Base-by-base conservation (phyloP, 2,113 vertebrate species). In the Percina caprodes region DNA sequence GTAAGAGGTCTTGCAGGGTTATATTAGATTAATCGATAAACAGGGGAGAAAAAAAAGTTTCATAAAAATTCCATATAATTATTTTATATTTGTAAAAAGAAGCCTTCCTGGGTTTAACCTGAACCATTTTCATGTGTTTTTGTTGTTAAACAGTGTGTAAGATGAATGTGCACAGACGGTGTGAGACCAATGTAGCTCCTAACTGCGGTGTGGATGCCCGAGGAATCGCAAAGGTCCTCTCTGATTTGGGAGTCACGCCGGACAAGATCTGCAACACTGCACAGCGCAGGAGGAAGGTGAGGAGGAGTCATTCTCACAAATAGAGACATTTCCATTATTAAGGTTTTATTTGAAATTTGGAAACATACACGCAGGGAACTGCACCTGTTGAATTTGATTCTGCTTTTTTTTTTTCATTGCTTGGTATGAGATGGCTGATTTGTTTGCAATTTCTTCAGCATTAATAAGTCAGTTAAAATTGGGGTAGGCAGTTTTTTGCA, bases 151-250 rank as follows among this genome's bases (percentile, higher is more conserved):
- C 91, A 99, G 98, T 98, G 82, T 99, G 98, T 95, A 99, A 99
- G 95, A 99, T 99, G 98, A 99, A 99, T 48, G 97, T 99, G 80
- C 98, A 99, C 94, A 93, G 98, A 75, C 97, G 98, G 77, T 99
- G 98, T 91, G 98, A 99, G 95, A 96, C 93, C 84, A 99, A 99
- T 5, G 98, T 99, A 89, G 98, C 98, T 69, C 98, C 98, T 59
- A 99, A 98, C 95, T 99, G 98, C 21, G 98, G 98, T 0, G 98
- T 99, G 84, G 98, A 99, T 42, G 97, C 98, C 89, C 93, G 98
- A 84, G 98, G 97, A 8, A 99, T 99, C 35, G 98, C 98, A 55
- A 99, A 99, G 94, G 98, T 99, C 68, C 95, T 99, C 65, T 95
- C 98, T 1, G 98, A 99, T 94, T 96, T 99, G 39, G 98, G 98